Base-by-base conservation (phyloP, 2,113 vertebrate genomes). In the Pogonocichla stellata region DNA sequence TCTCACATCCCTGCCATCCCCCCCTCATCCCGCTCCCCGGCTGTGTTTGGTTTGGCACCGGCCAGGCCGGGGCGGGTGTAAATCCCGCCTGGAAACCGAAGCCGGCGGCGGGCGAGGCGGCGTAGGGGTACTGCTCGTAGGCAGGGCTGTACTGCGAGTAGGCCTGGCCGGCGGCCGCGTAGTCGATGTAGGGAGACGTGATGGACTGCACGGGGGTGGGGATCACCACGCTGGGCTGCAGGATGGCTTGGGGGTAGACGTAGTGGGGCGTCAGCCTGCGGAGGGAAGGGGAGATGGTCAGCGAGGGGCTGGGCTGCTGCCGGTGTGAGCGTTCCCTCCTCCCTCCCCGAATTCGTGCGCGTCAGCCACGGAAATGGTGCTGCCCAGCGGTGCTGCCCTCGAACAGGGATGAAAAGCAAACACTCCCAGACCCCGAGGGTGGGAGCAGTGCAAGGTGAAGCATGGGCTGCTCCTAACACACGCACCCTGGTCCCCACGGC, bases 81-180 rank as follows among this genome's bases (percentile, higher is more conserved):
- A 93, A 90, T 93, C 93, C 88, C 58, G 24, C n/a, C 58, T 93
- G 92, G 94, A 92, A 97, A 92, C 83, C 33, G 88, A 99, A 98
- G 7, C 99, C 97, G 0, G 98, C 98, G 0, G 98, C 98, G 0
- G 99, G 99, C 2, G 99, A 99, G 88, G 99, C 98, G 5, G 99
- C 98, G 3, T 99, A 99, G 0, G 99, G 99, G 82, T 99, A 99
- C 98, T 99, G 99, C 66, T 99, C 99, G 6, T 98, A 99, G 97
- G 99, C 98, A 19, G 99, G 97, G 62, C 98, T 97, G 86, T 99
- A 99, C 96, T 99, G 99, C 64, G 97, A 93, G 16, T 99, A 99
- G 97, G 99, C 98, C 24, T 98, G 98, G 86, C 97, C 98, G 75
- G 98, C 97, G 0, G 99, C 92, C 2, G 97, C 98, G 98, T 99